Conservation (phyloP, 2,888 invertebrate species). For the Dinocampus coccinellae region DNA sequence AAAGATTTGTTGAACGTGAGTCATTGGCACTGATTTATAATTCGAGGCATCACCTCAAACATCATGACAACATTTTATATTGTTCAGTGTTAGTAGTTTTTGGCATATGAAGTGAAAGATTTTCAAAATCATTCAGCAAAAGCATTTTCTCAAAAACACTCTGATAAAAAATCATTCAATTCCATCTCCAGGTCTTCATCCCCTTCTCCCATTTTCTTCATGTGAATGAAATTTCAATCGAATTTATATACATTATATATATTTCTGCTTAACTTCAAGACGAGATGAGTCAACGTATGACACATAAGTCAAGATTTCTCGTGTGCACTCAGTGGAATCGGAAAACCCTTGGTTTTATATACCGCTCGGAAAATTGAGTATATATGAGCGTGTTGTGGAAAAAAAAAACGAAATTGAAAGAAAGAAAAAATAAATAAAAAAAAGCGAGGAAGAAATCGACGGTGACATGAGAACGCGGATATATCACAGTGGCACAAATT, state of each 20-base stretch:
- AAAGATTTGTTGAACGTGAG: conserved; percentile 29
- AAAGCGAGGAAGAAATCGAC: too few species aligned
- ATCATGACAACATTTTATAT: conserved; percentile 42
- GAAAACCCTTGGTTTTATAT: conserved; percentile 5
- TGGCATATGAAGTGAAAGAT: conserved; percentile 31
- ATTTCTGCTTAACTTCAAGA: conserved; percentile 41
- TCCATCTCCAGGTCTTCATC: too few species aligned
- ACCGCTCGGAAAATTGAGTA: background rate
- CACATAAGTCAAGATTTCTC: background rate
- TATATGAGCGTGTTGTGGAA: too few species aligned
- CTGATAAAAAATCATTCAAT: background rate
- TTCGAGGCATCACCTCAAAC: conserved; percentile 44
- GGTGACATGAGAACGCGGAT: conserved; percentile 9
- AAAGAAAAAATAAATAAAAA: too few species aligned
- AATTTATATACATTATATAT: conserved; percentile 42
- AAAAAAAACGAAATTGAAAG: conserved; percentile 15
- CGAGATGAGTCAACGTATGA: conserved; percentile 34
- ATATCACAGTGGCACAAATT: conserved; percentile 34
- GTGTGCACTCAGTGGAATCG: conserved; percentile 6
- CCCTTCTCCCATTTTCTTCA: too few species aligned
- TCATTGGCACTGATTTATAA: conserved; percentile 46
- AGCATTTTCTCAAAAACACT: background rate
- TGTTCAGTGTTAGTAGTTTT: conserved; percentile 37
- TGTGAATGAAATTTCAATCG: conserved; percentile 7
- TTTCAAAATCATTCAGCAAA: conserved; percentile 27